Percentiles rank a stretch among this genome's conserved stretches.
Conservation (phyloP, 2,797 vertebrate species). For the Onychomys arenicola region DNA sequence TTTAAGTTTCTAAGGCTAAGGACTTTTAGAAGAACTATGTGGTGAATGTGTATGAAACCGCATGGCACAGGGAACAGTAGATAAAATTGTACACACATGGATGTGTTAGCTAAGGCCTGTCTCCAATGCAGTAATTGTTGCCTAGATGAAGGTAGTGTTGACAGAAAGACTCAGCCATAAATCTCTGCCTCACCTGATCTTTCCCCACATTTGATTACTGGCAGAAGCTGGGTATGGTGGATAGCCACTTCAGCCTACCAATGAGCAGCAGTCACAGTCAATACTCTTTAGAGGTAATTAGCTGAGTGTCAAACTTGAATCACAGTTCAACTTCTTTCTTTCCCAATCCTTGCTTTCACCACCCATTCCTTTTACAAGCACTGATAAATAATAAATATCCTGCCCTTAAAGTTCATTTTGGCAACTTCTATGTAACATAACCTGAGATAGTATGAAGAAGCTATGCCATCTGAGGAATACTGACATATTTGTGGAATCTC, state of each 20-base stretch:
- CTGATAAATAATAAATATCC: conserved; percentile 42
- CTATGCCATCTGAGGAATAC: background rate
- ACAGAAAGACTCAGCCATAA: background rate
- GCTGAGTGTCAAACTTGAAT: background rate
- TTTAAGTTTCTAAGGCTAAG: background rate
- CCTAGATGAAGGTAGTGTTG: background rate
- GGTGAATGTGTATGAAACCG: background rate
- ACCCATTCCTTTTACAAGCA: background rate
- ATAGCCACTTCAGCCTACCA: background rate
- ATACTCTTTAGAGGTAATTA: conserved; percentile 12
- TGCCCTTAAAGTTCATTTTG: background rate
- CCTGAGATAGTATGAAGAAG: background rate
- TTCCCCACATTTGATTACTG: background rate
- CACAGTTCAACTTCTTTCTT: conserved; percentile 16
- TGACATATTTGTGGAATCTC: background rate
- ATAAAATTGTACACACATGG: background rate
- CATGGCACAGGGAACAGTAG: background rate
- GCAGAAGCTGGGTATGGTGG: background rate
- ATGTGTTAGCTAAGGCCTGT: background rate
- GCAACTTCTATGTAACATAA: background rate
- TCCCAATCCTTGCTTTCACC: background rate
- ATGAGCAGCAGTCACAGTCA: background rate
- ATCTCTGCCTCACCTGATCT: background rate
- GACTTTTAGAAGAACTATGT: background rate
- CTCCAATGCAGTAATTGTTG: background rate